Evolutionary conservation across 2,888 invertebrate species (phyloP), one percentile per base, ranked within the genome.

Genomic region (Eretmocerus hayati): DNA sequence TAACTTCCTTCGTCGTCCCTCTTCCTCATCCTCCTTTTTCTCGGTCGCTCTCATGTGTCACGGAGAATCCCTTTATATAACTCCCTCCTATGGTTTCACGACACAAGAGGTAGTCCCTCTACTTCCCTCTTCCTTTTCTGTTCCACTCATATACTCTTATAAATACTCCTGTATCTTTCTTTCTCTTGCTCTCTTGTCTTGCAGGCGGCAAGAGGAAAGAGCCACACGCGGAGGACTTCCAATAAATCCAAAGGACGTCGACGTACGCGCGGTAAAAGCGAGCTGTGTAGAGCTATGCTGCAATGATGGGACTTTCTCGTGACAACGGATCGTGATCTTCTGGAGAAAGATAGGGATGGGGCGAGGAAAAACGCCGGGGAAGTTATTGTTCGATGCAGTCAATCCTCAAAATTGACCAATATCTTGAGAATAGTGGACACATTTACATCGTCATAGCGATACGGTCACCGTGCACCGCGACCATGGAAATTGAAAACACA

Each of bases 231-330:
- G 49, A 49, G 54, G 52, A 53, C 50, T 49, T 45, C 46, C 49
- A 55, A 58, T 58, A 56, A 58, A 56, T 55, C 46, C 52, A 55
- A 51, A 53, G 47, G 46, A 52, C 49, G n/a, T n/a, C n/a, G n/a
- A n/a, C n/a, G 49, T 46, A 53, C 52, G 52, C 46, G 43, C 52
- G 52, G 46, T 43, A 45, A 46, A 40, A 40, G n/a, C 45, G 38
- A 16, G 23, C 22, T 42, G 52, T 46, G 38, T 54, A 53, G 56
- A 59, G 56, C 55, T 61, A 49, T 53, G 49, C 49, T 53, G 49
- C 41, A 46, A 43, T 49, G 57, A 60, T 61, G 60, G 58, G 56
- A 54, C 54, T 54, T 60, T 62, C 53, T 59, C 61, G 59, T 60
- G 61, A 51, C 59, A 53, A 50, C 46, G 53, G 60, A 55, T 60